Conservation (phyloP, 2,888 invertebrate genomes). For the Pristionchus maxplancki region DNA sequence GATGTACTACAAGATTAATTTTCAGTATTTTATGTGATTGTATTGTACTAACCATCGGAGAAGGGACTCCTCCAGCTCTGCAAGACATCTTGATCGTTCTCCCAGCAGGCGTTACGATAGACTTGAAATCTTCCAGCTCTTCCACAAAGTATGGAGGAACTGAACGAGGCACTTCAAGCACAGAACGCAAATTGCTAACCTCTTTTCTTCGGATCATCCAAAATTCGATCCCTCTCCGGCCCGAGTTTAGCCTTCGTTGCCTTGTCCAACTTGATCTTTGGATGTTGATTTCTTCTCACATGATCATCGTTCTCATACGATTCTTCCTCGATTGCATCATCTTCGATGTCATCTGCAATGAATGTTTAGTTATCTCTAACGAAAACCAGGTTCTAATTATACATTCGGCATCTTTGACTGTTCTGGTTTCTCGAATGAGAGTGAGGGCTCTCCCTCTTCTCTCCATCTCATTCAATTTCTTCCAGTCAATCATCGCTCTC, state of each 20-base stretch:
- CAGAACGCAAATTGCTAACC: no score
- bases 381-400: background rate
- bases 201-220: conserved; percentile 16
- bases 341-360: conserved; percentile 33
- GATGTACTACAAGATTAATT: conserved; percentile 55
- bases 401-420: conserved; percentile 21
- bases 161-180: no score
- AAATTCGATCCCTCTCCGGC: background rate
- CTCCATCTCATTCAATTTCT: conserved; percentile 57
- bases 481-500: conserved; percentile 67
- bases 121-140: conserved; percentile 61
- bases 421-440: conserved; percentile 58
- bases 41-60: conserved; percentile 66
- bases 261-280: conserved; percentile 27
- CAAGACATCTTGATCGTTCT: conserved; percentile 74
- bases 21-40: background rate
- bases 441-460: conserved; percentile 64
- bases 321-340: conserved; percentile 33
- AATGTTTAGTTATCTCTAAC: background rate
- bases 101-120: conserved; percentile 73
- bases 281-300: background rate
- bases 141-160: conserved; percentile 69
- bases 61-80: conserved; percentile 72
- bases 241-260: background rate
- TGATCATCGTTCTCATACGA: background rate